phyloP scores from a whole-genome alignment of 2,113 vertebrate species.

The Condylura cristata region DNA sequence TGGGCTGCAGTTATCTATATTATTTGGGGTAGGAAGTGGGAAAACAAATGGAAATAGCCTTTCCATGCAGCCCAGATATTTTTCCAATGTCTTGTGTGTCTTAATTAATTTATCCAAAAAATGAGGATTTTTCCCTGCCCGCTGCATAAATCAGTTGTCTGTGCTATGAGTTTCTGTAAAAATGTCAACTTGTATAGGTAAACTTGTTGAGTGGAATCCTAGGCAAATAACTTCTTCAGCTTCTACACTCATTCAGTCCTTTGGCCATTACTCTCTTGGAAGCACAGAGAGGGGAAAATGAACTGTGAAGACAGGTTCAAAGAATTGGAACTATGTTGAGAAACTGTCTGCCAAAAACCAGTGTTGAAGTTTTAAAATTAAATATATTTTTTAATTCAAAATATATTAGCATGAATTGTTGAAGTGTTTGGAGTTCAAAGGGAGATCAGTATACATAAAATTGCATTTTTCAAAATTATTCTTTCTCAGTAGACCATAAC shows the following conservation, averaged over 20 bases:
- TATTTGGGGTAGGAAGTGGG: background rate
- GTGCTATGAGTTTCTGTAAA: background rate
- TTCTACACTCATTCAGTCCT: background rate
- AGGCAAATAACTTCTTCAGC: background rate
- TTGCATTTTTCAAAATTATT: constrained; percentile 24
- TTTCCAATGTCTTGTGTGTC: background rate
- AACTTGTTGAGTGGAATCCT: background rate
- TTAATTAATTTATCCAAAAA: constrained; percentile 1
- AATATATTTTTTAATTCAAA: constrained; percentile 52
- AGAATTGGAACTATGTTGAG: constrained; percentile 51
- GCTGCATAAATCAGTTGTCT: background rate
- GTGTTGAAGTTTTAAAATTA: constrained; percentile 57
- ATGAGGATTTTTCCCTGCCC: background rate
- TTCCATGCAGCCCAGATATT: background rate
- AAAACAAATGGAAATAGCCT: background rate
- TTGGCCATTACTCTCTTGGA: constrained; percentile 12
- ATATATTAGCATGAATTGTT: constrained; percentile 41
- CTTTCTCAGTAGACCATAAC: constrained; percentile 34
- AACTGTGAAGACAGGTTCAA: background rate
- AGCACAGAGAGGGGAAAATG: background rate
- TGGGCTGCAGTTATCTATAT: background rate
- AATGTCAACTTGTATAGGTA: background rate
- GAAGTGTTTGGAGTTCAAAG: constrained; percentile 51
- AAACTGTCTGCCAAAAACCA: constrained; percentile 20
- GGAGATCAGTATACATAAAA: constrained; percentile 55